Conservation (phyloP, 2,797 vertebrate species). For the Melanotaenia pygmaea region DNA sequence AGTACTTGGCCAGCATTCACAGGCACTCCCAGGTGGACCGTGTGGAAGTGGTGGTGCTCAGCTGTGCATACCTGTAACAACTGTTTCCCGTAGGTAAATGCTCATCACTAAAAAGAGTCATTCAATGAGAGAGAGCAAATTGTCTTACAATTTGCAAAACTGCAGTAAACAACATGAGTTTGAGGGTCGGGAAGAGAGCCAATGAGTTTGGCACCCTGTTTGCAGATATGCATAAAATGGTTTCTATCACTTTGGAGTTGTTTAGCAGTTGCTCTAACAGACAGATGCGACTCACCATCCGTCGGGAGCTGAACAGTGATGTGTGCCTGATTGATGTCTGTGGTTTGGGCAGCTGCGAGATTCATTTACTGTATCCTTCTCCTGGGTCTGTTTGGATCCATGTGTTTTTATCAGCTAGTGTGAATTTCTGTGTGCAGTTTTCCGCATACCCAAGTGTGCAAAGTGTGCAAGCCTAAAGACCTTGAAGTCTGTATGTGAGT, state of each 20-base stretch:
- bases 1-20: conserved; percentile 38
- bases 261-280: conserved; percentile 70
- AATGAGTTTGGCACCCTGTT: conserved; percentile 49
- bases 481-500: conserved; percentile 10
- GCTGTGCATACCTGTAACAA: conserved; percentile 45
- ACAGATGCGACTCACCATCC: conserved; percentile 77
- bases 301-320: conserved; percentile 61
- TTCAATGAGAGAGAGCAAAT: conserved; percentile 49
- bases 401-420: conserved; percentile 49
- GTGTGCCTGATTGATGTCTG: conserved; percentile 77
- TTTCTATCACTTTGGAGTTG: conserved; percentile 72
- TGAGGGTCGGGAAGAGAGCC: conserved; percentile 39
- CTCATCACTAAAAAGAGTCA: conserved; percentile 34
- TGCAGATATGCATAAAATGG: conserved; percentile 66
- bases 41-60: conserved; percentile 42
- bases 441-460: conserved; percentile 29
- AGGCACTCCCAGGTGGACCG: conserved; percentile 48
- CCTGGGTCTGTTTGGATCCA: conserved; percentile 56
- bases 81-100: conserved; percentile 50
- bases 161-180: conserved; percentile 36
- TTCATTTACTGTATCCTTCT: conserved; percentile 76
- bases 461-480: conserved; percentile 20
- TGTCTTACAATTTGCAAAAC: conserved; percentile 42
- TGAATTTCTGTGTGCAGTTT: conserved; percentile 54
- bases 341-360: conserved; percentile 69